phyloP scores from a whole-genome alignment of 2,888 invertebrate genomes.

The Miltochrista miniata region DNA sequence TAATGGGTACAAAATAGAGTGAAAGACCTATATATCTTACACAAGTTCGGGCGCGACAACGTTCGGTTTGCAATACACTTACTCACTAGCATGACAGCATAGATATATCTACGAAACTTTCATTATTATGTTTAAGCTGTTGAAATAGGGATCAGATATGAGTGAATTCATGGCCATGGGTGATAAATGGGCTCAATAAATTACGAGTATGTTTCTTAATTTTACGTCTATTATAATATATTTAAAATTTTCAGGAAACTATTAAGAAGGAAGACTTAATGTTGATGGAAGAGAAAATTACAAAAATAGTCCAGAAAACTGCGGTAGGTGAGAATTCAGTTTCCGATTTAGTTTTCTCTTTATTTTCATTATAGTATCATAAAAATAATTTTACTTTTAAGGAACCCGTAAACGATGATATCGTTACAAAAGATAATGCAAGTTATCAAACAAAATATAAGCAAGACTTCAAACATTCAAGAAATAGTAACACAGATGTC shows the following conservation, averaged over 20 bases:
- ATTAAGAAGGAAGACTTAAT: conserved; percentile 63
- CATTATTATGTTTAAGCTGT: too few relatives aligned
- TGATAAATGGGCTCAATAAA: too few relatives aligned
- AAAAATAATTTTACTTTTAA: conserved; percentile 12
- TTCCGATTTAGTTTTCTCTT: not conserved
- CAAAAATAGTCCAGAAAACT: conserved; percentile 50
- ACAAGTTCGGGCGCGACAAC: too few relatives aligned
- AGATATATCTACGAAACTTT: too few relatives aligned
- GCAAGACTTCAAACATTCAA: conserved; percentile 13
- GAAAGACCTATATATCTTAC: too few relatives aligned
- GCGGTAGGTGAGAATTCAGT: conserved; percentile 45
- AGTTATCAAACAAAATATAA: conserved; percentile 6
- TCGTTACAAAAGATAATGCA: conserved; percentile 8
- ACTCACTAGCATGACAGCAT: too few relatives aligned
- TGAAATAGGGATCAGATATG: too few relatives aligned
- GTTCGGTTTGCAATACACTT: too few relatives aligned
- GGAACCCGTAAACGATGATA: conserved; percentile 17
- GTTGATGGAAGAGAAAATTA: conserved; percentile 62
- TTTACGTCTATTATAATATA: too few relatives aligned
- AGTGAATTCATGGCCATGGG: too few relatives aligned
- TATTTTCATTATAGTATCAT: not conserved
- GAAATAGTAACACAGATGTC: not conserved
- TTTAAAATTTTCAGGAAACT: conserved; percentile 43
- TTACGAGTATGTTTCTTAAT: too few relatives aligned
- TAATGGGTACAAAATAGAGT: too few relatives aligned